These are phyloP conservation scores for Melanostoma scalare DNA, from an alignment of 2,888 invertebrate species.

Conservation along the genomic window DNA sequence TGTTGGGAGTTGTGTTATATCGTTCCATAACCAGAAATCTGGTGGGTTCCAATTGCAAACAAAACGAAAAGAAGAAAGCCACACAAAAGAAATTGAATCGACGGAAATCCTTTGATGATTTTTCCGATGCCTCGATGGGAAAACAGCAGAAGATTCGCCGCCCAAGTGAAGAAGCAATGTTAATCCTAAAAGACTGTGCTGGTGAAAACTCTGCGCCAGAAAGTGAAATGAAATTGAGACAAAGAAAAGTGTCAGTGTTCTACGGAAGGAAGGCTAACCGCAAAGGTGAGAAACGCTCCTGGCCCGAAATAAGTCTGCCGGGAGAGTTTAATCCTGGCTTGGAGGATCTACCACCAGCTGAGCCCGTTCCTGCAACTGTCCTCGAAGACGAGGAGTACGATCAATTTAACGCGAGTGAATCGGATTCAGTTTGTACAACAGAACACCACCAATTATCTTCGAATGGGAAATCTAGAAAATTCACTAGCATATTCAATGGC, in stretches of 20 bases:
- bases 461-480: slow-evolving; percentile 44
- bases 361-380: slow-evolving; percentile 25
- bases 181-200: slow-evolving; percentile 83
- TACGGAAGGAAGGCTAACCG: slow-evolving; percentile 78
- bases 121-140: slow-evolving; percentile 83
- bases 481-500: slow-evolving; percentile 50
- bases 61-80: slow-evolving; percentile 49
- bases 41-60: slow-evolving; percentile 15
- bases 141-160: slow-evolving; percentile 84
- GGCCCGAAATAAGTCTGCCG: slow-evolving; percentile 82
- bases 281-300: slow-evolving; percentile 78
- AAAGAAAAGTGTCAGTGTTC: slow-evolving; percentile 80
- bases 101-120: slow-evolving; percentile 87
- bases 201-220: slow-evolving; percentile 47
- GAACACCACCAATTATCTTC: slow-evolving; percentile 19
- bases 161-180: slow-evolving; percentile 89
- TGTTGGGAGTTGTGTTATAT: slow-evolving; percentile 79
- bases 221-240: slow-evolving; percentile 73
- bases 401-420: slow-evolving; percentile 65
- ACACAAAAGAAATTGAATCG: slow-evolving; percentile 79
- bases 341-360: slow-evolving; percentile 61
- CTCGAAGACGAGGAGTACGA: slow-evolving; percentile 67
- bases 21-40: slow-evolving; percentile 75
- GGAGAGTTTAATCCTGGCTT: slow-evolving; percentile 79
- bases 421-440: slow-evolving; percentile 52